Evolutionary conservation across 2,888 invertebrate species (phyloP).

Genomic region (Parnassius mnemosyne): DNA sequence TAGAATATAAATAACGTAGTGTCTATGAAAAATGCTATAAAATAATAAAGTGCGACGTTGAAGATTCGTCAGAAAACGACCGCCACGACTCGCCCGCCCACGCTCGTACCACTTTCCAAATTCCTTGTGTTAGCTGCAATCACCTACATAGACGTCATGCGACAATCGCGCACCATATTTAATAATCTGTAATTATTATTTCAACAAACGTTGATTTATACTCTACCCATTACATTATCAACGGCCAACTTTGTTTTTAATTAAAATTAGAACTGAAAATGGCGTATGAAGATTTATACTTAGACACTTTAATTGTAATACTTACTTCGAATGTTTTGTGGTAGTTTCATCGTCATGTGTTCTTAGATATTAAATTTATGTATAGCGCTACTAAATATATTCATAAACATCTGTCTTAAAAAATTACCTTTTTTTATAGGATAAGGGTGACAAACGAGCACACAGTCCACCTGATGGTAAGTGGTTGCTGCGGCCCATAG

Average conservation of each 20-base stretch:
- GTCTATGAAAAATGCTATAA: constrained; percentile 65
- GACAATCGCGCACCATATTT: constrained; percentile 32
- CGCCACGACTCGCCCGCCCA: constrained; percentile 73
- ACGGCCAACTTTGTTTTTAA: background rate
- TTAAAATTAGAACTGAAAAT: background rate
- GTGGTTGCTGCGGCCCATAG: too few species aligned
- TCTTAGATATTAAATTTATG: too few species aligned
- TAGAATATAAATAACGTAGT: constrained; percentile 40
- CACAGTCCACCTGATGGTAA: too few species aligned
- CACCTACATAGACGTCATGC: constrained; percentile 62
- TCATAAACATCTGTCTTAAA: too few species aligned
- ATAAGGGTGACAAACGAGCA: too few species aligned
- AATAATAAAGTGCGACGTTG: constrained; percentile 68
- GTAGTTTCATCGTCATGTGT: too few species aligned
- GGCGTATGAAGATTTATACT: background rate
- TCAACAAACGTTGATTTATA: constrained; percentile 17
- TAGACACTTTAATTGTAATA: too few species aligned
- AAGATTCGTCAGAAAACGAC: constrained; percentile 71
- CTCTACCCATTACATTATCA: background rate
- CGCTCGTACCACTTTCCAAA: constrained; percentile 77
- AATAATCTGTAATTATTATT: constrained; percentile 23
- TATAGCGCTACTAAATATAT: too few species aligned
- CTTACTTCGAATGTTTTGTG: too few species aligned
- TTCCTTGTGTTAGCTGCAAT: constrained; percentile 76
- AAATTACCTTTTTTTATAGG: too few species aligned